These are phyloP conservation scores for Elysia crispata DNA, from an alignment of 2,888 invertebrate species.

Conservation along the genomic window DNA sequence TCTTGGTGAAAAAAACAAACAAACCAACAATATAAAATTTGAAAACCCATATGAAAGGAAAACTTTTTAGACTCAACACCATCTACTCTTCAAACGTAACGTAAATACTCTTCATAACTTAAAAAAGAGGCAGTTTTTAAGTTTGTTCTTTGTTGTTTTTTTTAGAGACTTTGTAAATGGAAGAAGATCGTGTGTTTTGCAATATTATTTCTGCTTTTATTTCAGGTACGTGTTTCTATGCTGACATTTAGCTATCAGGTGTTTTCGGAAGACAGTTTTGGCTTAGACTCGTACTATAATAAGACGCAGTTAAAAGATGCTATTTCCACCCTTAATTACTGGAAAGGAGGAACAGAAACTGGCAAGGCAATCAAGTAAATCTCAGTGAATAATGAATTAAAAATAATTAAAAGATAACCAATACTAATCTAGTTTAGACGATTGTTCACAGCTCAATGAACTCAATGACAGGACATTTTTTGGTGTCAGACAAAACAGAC, in stretches of 20 bases:
- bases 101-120: neutral
- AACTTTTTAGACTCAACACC: neutral
- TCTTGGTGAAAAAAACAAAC: too few relatives aligned
- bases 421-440: too few relatives aligned
- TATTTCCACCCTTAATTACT: constrained; percentile 36
- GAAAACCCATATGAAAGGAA: neutral
- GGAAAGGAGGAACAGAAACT: constrained; percentile 45
- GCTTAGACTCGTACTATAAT: constrained; percentile 46
- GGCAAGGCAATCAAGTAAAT: constrained; percentile 43
- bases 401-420: too few relatives aligned
- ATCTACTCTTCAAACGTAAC: neutral
- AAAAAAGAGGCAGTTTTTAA: too few relatives aligned
- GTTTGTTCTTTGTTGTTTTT: constrained; percentile 26
- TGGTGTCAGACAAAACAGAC: too few relatives aligned
- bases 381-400: too few relatives aligned
- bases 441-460: too few relatives aligned
- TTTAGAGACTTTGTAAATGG: neutral
- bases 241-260: constrained; percentile 49
- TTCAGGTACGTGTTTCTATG: constrained; percentile 51
- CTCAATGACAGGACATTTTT: too few relatives aligned
- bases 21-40: too few relatives aligned
- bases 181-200: neutral
- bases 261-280: constrained; percentile 40
- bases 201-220: neutral
- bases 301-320: constrained; percentile 36